Base-by-base conservation (phyloP, 2,888 invertebrate species). In the Parthenolecanium corni region DNA sequence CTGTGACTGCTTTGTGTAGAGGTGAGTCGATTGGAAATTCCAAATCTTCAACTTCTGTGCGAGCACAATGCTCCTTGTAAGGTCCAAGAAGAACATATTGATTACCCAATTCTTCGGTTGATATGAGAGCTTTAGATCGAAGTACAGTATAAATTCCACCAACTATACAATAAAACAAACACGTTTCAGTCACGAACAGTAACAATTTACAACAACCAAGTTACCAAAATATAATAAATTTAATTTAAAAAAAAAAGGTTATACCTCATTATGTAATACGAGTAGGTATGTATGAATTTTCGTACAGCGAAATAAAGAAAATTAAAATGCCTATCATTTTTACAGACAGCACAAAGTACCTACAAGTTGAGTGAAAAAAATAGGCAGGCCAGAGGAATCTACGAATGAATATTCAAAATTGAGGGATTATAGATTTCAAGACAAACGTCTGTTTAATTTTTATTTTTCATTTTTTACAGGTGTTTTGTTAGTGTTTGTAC, bases 91-190 rank as follows among this genome's bases (percentile, higher is more conserved):
- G 78, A 70, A 92, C 92, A 74, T 96, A 94, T 72, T 96, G 94
- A 70, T 98, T 96, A 0, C 98, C 98, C 81, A 97, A 83, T 76
- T 99, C 98, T 72, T 96, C 96, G 0, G 91, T 90, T 1, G 94
- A 94, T 0, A 96, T 88, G 71, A 85, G 93, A 0, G 98, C 95
- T 75, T 99, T 99, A 0, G 96, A 95, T 68, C 96, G 80, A 67
- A 99, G 94, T 1, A 99, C 98, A 0, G 97, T 98, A 75, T 99
- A 98, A 71, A 99, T 99, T 21, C 98, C 98, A 38, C 98, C 98
- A 70, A 99, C 98, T 93, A 75, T 24, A 79, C 77, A 31, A 31
- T 31, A 31, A 31, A 31, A 31, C 68, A 68, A 57, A 25, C 21
- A 2, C 18, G 18, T 42, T 25, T 65, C 14, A 61, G 24, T 42